Evolutionary conservation across 1,140 invertebrate species (phyloP), one percentile per base, ranked within the genome.

Genomic region (Sesamia nonagrioides): DNA sequence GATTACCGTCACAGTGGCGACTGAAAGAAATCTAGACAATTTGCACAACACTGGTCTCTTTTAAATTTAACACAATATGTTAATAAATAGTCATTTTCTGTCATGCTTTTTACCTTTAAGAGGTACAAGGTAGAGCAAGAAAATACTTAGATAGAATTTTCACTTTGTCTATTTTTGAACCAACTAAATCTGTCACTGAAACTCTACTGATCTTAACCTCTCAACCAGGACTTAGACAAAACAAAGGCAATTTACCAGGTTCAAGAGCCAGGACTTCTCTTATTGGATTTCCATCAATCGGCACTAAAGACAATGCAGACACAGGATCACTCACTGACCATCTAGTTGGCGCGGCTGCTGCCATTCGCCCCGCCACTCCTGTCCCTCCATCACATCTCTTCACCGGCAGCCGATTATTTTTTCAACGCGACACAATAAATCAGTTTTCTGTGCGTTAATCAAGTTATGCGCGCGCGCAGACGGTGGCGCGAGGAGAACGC

Each of bases 341-440:
- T 94, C 92, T 77, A 91, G 81, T 82, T 92, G 91, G 60, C 91
- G 86, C 78, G 87, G 90, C 84, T 92, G 92, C 54, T 92, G 92
- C 92, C 92, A 94, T 74, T 93, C 92, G 76, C 87, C 90, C 78
- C 92, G 89, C 92, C 92, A 94, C 80, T 93, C 92, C 82, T 94
- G 92, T 86, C 92, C 90, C 89, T 94, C 92, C 92, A 94, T 94
- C 85, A 87, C 91, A 90, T 90, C 78, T 88, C 90, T 68, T 86
- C 88, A 82, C 86, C 71, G 81, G 69, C 77, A 80, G 84, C 78
- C 88, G 89, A 91, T 94, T 92, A 91, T 92, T 93, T 93, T 94
- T 92, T 94, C 92, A 93, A 90, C 91, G 89, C 86, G 91, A 90
- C 90, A 86, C 89, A 77, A 94, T 94, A 94, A 94, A 94, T 93